Conservation (phyloP, 2,888 invertebrate genomes). For the Trissoscelio sp. region DNA sequence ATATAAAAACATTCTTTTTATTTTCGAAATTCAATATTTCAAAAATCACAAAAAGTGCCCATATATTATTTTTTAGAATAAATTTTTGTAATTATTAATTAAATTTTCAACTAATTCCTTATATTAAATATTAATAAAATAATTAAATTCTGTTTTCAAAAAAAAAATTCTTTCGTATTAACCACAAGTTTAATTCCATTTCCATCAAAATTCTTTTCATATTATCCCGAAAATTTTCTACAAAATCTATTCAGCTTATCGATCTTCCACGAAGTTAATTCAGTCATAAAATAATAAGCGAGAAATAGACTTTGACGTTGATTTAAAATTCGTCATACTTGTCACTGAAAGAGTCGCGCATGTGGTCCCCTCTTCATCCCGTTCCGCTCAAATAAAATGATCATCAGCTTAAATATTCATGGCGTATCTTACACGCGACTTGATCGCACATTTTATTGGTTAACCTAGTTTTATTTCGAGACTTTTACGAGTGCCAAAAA, state of each 20-base stretch:
- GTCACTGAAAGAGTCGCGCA: not conserved
- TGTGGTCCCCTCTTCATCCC: not conserved
- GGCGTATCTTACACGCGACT: conserved; percentile 28
- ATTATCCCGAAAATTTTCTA: not conserved
- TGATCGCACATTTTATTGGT: conserved; percentile 56
- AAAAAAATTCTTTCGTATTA: too few relatives aligned
- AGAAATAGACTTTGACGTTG: not conserved
- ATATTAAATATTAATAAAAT: too few relatives aligned
- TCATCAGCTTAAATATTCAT: conserved; percentile 47
- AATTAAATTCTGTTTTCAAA: too few relatives aligned
- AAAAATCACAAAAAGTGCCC: too few relatives aligned
- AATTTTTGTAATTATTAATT: too few relatives aligned
- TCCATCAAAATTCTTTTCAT: not conserved
- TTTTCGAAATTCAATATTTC: too few relatives aligned
- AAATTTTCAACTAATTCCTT: too few relatives aligned
- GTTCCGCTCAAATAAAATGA: conserved; percentile 23
- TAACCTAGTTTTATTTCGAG: conserved; percentile 64
- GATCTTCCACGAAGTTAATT: not conserved
- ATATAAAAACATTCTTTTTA: too few relatives aligned
- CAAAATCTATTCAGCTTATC: not conserved
- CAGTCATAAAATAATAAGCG: not conserved
- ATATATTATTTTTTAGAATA: too few relatives aligned
- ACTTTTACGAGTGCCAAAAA: conserved; percentile 65
- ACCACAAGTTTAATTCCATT: not conserved
- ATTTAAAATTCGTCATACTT: conserved; percentile 26